phyloP scores from a whole-genome alignment of 2,113 vertebrate genomes.

The Dipodomys spectabilis region DNA sequence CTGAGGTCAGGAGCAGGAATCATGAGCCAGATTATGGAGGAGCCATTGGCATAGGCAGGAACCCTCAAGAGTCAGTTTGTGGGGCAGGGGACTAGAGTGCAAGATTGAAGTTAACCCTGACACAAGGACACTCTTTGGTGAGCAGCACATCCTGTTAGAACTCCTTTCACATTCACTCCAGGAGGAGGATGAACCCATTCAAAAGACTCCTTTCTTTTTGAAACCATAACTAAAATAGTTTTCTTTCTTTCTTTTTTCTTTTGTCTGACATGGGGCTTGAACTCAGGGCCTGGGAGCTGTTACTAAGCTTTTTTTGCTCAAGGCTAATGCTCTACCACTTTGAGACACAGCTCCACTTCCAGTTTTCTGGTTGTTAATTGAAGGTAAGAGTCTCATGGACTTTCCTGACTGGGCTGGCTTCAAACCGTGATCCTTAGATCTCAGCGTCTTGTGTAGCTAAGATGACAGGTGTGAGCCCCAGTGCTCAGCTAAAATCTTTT shows the following conservation, averaged over 20 bases:
- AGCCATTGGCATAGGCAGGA: neutral
- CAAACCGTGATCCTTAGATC: too few species aligned
- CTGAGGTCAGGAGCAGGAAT: neutral
- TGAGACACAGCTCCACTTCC: too few species aligned
- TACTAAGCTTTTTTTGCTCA: too few species aligned
- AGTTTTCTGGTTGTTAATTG: too few species aligned
- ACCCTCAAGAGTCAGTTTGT: neutral
- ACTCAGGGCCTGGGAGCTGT: too few species aligned
- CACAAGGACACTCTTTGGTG: neutral
- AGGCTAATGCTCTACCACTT: too few species aligned
- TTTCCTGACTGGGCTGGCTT: too few species aligned
- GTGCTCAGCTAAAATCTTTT: neutral
- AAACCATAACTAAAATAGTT: neutral
- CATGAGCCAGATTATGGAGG: neutral
- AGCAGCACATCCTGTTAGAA: neutral
- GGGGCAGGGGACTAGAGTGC: neutral
- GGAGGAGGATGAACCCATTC: neutral
- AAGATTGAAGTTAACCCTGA: neutral
- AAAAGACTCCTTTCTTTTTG: conserved; percentile 19
- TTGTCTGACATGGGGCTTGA: too few species aligned
- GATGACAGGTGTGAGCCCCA: too few species aligned
- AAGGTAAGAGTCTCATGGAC: too few species aligned
- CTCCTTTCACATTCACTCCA: neutral
- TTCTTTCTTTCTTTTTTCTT: neutral
- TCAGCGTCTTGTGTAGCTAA: too few species aligned